These are phyloP conservation scores for Pituophis catenifer DNA, from an alignment of 2,113 vertebrate genomes.

Conservation along the genomic window DNA sequence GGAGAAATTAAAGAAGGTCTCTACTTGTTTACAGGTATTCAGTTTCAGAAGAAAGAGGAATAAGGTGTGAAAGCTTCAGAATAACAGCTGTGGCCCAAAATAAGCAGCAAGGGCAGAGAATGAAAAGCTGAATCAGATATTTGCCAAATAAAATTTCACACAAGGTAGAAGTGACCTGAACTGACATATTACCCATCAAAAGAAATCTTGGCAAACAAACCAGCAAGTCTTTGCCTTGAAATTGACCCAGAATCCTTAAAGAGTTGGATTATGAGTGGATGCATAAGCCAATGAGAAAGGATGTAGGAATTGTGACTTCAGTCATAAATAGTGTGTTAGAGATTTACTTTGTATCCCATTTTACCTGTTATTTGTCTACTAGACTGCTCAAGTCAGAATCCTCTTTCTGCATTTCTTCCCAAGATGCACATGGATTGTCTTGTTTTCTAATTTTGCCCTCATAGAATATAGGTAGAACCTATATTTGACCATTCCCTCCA, in stretches of 20 bases:
- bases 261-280: not conserved
- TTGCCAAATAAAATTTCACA: not conserved
- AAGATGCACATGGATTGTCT: not conserved
- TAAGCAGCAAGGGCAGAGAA: not conserved
- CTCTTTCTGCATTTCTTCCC: not conserved
- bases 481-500: not conserved
- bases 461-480: not conserved
- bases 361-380: not conserved
- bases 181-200: not conserved
- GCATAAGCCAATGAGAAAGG: not conserved
- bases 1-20: not conserved
- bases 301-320: not conserved
- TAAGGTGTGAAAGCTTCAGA: not conserved
- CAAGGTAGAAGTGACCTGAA: not conserved
- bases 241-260: not conserved
- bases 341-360: not conserved
- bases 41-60: not conserved
- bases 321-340: not conserved
- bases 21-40: not conserved
- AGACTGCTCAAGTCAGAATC: not conserved
- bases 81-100: not conserved
- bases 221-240: not conserved
- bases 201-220: not conserved
- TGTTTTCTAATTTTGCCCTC: not conserved
- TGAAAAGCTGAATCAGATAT: not conserved